Conservation (phyloP, 2,888 invertebrate species). For the Steinernema carpocapsae region DNA sequence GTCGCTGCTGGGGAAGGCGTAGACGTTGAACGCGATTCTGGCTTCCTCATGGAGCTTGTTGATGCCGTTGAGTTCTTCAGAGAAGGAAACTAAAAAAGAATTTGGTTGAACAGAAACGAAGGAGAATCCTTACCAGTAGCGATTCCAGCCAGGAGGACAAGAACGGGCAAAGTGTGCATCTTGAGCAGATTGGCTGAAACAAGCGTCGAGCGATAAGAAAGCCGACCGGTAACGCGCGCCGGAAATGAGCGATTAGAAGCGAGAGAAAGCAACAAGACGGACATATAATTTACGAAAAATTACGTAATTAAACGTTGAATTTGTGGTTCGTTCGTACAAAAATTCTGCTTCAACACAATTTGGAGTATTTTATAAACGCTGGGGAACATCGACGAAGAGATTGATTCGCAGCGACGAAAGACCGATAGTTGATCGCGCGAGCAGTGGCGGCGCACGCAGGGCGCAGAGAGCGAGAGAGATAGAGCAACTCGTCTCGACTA, state of each 20-base stretch:
- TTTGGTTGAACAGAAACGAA: neutral
- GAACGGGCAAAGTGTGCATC: constrained; percentile 15
- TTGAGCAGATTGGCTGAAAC: constrained; percentile 31
- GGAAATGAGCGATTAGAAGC: neutral
- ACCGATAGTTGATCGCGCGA: constrained; percentile 34
- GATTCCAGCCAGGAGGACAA: constrained; percentile 12
- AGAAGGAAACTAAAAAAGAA: neutral
- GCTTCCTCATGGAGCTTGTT: constrained; percentile 1
- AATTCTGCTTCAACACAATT: neutral
- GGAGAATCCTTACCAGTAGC: constrained; percentile 8
- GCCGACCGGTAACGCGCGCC: neutral
- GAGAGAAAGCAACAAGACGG: neutral
- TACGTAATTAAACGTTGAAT: too few species aligned
- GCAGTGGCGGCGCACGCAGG: neutral
- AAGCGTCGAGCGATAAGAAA: neutral
- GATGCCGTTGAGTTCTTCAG: neutral
- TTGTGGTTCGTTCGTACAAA: neutral
- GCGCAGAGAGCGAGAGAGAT: neutral
- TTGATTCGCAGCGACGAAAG: constrained; percentile 32
- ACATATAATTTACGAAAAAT: neutral
- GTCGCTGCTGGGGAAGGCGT: constrained; percentile 49
- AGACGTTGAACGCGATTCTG: constrained; percentile 11
- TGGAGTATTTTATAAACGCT: constrained; percentile 30
- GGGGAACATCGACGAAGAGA: constrained; percentile 8
- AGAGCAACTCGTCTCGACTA: neutral